Evolutionary conservation across 2,888 invertebrate species (phyloP).

Genomic region (Entomobrya multifasciata): DNA sequence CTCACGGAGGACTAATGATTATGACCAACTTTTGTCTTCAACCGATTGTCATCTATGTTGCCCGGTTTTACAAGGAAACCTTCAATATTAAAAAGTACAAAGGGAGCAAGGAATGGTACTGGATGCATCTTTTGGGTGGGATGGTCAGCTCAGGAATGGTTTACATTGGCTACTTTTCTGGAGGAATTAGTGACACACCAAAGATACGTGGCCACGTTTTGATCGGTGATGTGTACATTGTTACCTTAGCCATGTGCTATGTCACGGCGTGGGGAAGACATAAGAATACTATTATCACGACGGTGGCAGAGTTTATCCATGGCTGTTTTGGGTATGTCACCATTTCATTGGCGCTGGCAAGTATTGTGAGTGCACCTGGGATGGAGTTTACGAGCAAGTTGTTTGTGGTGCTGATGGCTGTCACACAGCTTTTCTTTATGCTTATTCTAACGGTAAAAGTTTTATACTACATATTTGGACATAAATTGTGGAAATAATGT

Average conservation of each 20-base stretch:
- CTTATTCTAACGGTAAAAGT: conserved; percentile 64
- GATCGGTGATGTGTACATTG: conserved; percentile 64
- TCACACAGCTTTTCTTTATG: conserved; percentile 69
- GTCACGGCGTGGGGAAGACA: conserved; percentile 64
- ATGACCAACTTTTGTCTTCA: conserved; percentile 68
- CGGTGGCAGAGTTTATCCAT: conserved; percentile 47
- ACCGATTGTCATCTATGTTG: conserved; percentile 65
- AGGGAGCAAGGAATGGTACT: conserved; percentile 65
- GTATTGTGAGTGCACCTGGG: conserved; percentile 52
- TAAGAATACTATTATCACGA: conserved; percentile 49
- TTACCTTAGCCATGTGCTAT: conserved; percentile 55
- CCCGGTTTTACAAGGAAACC: conserved; percentile 70
- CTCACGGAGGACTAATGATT: conserved; percentile 64
- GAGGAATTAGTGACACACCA: conserved; percentile 14
- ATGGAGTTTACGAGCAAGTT: conserved; percentile 51
- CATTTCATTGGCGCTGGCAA: conserved; percentile 38
- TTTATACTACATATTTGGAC: too few species aligned
- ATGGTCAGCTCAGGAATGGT: conserved; percentile 55
- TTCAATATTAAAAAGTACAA: conserved; percentile 45
- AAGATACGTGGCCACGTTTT: conserved; percentile 29
- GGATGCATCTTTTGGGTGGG: conserved; percentile 67
- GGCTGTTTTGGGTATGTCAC: conserved; percentile 56
- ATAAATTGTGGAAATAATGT: too few species aligned
- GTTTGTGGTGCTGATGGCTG: conserved; percentile 59
- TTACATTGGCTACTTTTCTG: conserved; percentile 68